Conservation (phyloP, 1,140 invertebrate species). For the Archivesica marissinica region DNA sequence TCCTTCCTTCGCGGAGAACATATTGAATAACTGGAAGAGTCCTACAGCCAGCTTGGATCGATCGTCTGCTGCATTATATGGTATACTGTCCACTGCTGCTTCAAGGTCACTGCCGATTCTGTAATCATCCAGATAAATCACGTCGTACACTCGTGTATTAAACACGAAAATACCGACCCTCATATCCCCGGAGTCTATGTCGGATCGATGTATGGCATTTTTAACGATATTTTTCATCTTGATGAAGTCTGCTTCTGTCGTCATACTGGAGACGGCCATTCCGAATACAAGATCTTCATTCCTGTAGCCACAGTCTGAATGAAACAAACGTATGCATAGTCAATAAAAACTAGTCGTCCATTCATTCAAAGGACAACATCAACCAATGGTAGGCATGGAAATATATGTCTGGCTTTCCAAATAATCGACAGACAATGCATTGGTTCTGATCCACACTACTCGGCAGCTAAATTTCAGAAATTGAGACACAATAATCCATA, state of each 20-base stretch:
- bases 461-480: too few species aligned
- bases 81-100: background rate
- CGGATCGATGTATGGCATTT: background rate
- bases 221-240: background rate
- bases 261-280: background rate
- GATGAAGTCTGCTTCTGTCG: background rate
- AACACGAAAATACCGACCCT: background rate
- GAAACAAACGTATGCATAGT: background rate
- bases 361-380: too few species aligned
- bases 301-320: slow-evolving; percentile 12
- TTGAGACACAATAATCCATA: too few species aligned
- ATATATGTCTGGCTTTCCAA: too few species aligned
- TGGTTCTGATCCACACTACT: too few species aligned
- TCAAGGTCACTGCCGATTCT: background rate
- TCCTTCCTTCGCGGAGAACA: background rate
- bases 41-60: background rate
- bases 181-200: background rate
- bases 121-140: background rate
- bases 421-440: too few species aligned
- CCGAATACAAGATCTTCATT: slow-evolving; percentile 14
- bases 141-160: background rate
- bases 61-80: background rate
- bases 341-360: background rate
- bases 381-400: too few species aligned
- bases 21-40: background rate